Evolutionary conservation across 1,140 invertebrate genomes (phyloP).

Genomic region (Musca domestica): DNA sequence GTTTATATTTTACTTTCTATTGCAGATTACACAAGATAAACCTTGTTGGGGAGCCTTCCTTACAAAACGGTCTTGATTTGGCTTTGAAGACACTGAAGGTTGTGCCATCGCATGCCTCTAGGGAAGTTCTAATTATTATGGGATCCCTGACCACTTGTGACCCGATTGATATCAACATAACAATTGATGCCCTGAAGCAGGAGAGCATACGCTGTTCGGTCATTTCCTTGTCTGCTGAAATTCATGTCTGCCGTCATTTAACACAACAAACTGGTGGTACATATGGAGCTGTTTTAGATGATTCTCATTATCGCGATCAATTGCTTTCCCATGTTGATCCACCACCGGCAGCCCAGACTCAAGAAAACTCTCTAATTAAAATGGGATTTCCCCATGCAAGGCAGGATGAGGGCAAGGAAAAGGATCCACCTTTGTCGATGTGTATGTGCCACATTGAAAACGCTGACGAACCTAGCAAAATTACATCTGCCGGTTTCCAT

Average conservation of each 20-base stretch:
- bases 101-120: constrained; percentile 88
- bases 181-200: constrained; percentile 70
- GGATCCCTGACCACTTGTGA: constrained; percentile 96
- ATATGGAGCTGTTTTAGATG: constrained; percentile 70
- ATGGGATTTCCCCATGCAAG: constrained; percentile 85
- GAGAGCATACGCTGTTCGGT: constrained; percentile 87
- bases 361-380: constrained; percentile 83
- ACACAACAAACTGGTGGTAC: constrained; percentile 69
- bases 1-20: constrained; percentile 12
- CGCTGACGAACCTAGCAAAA: constrained; percentile 63
- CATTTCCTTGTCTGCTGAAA: constrained; percentile 93
- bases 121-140: constrained; percentile 88
- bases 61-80: constrained; percentile 92
- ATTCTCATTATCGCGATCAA: constrained; percentile 83
- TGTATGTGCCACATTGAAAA: constrained; percentile 90
- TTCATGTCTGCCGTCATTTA: constrained; percentile 82
- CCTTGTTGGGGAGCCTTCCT: constrained; percentile 83
- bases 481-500: constrained; percentile 79
- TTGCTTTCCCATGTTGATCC: constrained; percentile 79
- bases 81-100: constrained; percentile 82
- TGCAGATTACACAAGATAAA: constrained; percentile 60
- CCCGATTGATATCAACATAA: constrained; percentile 86
- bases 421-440: constrained; percentile 70
- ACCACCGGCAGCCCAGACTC: constrained; percentile 74
- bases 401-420: constrained; percentile 61